Evolutionary conservation across 2,113 vertebrate species (phyloP).

Genomic region (Sylvia atricapilla): DNA sequence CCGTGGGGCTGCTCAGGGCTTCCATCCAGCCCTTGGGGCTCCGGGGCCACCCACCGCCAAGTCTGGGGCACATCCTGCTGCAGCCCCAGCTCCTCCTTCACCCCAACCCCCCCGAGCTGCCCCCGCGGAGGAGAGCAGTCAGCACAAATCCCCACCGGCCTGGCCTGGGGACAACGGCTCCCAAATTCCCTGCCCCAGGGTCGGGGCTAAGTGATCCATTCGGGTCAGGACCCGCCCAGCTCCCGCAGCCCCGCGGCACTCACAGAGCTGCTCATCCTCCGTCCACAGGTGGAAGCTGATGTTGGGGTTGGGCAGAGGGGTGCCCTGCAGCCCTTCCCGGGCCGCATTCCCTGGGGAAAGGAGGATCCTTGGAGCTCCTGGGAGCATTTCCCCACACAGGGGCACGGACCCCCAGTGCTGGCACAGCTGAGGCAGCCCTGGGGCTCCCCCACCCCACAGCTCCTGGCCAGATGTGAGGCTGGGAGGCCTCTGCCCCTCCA

Average conservation of each 20-base stretch:
- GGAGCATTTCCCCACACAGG: not conserved
- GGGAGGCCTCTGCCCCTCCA: not conserved
- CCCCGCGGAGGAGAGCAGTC: not conserved
- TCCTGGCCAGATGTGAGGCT: not conserved
- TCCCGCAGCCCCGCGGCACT: not conserved
- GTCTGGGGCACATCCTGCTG: not conserved
- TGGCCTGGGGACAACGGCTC: not conserved
- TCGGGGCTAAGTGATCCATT: not conserved
- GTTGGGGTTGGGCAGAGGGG: constrained; percentile 83
- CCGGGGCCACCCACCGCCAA: not conserved
- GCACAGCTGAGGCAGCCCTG: not conserved
- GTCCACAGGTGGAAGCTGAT: constrained; percentile 93
- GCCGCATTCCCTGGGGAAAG: constrained; percentile 22
- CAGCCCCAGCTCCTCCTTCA: not conserved
- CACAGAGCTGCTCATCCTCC: constrained; percentile 86
- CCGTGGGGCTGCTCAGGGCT: not conserved
- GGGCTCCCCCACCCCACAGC: not conserved
- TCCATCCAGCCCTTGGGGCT: not conserved
- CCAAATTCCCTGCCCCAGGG: not conserved
- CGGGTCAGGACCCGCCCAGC: not conserved
- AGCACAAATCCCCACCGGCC: rapidly evolving
- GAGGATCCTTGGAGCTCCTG: not conserved
- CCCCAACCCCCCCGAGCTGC: not conserved
- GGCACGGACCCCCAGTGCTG: rapidly evolving
- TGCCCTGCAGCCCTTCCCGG: not conserved